These are phyloP conservation scores for Eupithecia tripunctaria DNA, from an alignment of 2,888 invertebrate genomes.

Conservation along the genomic window DNA sequence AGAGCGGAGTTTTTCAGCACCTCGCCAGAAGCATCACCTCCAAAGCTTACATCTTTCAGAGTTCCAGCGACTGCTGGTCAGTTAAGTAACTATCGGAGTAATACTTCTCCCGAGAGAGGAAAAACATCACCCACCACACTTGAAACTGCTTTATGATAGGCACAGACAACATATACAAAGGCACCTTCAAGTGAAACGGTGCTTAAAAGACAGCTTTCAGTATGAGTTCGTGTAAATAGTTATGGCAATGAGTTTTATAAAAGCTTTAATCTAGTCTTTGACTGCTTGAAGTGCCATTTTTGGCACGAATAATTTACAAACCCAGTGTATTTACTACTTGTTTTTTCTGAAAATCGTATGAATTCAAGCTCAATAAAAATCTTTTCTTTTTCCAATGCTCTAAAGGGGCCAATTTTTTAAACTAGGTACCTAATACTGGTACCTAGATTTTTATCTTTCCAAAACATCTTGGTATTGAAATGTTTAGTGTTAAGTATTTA, in stretches of 20 bases:
- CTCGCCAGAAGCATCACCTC: slow-evolving; percentile 70
- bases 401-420: slow-evolving; percentile 75
- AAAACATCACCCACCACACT: slow-evolving; percentile 79
- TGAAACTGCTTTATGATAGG: slow-evolving; percentile 86
- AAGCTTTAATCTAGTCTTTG: slow-evolving; percentile 84
- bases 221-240: slow-evolving; percentile 57
- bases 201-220: slow-evolving; percentile 61
- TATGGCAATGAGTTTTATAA: slow-evolving; percentile 71
- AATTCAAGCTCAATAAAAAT: slow-evolving; percentile 67
- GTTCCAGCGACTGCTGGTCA: slow-evolving; percentile 59
- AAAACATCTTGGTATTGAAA: slow-evolving; percentile 65
- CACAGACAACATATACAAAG: slow-evolving; percentile 36
- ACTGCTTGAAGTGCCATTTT: slow-evolving; percentile 75
- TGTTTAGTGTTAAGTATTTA: slow-evolving; percentile 80
- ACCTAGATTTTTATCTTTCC: slow-evolving; percentile 57
- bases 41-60: slow-evolving; percentile 74
- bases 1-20: slow-evolving; percentile 85
- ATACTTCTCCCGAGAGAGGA: slow-evolving; percentile 69
- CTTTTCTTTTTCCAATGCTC: slow-evolving; percentile 60
- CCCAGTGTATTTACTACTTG: slow-evolving; percentile 61
- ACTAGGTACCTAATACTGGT: slow-evolving; percentile 51
- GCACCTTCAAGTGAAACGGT: slow-evolving; percentile 58
- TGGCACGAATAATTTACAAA: slow-evolving; percentile 61
- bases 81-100: slow-evolving; percentile 54
- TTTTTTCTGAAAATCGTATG: slow-evolving; percentile 47